Base-by-base conservation (phyloP, 2,113 vertebrate genomes). In the Ceratotherium simum region DNA sequence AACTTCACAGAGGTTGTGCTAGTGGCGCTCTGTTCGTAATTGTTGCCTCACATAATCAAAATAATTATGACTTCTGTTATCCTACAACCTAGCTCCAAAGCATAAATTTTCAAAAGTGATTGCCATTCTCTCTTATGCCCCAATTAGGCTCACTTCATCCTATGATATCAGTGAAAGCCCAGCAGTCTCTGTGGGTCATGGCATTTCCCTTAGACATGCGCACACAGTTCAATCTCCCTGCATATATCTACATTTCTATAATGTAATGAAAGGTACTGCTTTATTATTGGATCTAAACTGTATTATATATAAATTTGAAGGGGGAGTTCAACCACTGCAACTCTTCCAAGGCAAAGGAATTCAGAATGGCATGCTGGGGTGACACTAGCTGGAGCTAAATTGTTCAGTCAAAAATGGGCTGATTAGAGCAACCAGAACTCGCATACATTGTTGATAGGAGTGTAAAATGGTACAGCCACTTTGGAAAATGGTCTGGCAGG, bases 231-330 rank as follows among this genome's bases (percentile, higher is more conserved):
- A 51, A 1, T 72, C 81, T 92, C 10, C 81, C 70, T 83, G 86
- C 65, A 73, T 70, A 56, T 25, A 14, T 2, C 70, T 89, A 11
- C 12, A 70, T 85, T 85, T 97, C 78, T 72, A 46, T 73, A 82
- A 56, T 84, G 18, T 76, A 79, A 91, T 90, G 82, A 80, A 93
- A 95, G 23, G 75, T 20, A 93, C 56, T 78, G 29, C 29, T 97
- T 88, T 90, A 73, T 73, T 89, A 58, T 51, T 39, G 29, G 33
- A 60, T 84, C 54, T 93, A 56, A 80, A 36, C 48, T 87, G 80
- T 48, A 48, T 78, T 90, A 73, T 51, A 46, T 80, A 33, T 67
- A 69, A 76, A 91, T 36, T 79, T 91, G 25, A 75, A 79, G 56
- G 25, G 18, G n/a, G 2, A 75, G 2, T 23, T 54, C 36, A 65